phyloP scores from a whole-genome alignment of 2,797 vertebrate genomes.

The Hapalemur alaotrensis region DNA sequence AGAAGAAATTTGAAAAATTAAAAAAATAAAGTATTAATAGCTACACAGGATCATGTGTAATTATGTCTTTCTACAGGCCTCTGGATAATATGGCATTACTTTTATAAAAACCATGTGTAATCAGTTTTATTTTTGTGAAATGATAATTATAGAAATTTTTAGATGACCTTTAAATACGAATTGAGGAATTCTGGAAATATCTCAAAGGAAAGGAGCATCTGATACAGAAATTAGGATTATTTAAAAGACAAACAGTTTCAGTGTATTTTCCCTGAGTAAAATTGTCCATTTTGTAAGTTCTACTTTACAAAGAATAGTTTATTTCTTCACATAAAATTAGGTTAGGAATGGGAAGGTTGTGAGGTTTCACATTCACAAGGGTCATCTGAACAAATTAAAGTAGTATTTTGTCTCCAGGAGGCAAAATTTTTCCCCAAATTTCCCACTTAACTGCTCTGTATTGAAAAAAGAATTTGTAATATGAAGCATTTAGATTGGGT shows the following conservation, averaged over 20 bases:
- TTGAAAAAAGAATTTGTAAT: neutral
- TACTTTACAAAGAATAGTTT: neutral
- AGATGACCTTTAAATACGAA: constrained; percentile 33
- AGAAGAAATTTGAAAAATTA: constrained; percentile 53
- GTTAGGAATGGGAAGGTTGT: neutral
- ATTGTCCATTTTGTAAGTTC: neutral
- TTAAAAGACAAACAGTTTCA: constrained; percentile 12
- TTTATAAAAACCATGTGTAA: neutral
- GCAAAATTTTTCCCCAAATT: neutral
- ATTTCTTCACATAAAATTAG: constrained; percentile 14
- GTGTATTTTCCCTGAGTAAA: neutral
- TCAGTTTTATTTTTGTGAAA: neutral
- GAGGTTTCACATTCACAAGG: neutral
- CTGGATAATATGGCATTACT: neutral
- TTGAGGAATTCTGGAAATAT: neutral
- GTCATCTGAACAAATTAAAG: neutral
- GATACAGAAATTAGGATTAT: neutral
- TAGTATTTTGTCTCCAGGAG: neutral
- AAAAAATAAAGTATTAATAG: constrained; percentile 12
- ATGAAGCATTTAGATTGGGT: neutral
- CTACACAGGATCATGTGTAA: constrained; percentile 53
- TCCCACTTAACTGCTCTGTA: neutral
- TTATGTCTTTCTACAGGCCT: constrained; percentile 57
- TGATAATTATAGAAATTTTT: constrained; percentile 26
- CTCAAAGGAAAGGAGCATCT: neutral